Percentiles rank a stretch among this genome's conserved stretches.
These are phyloP conservation scores for Aporophyla nigra DNA, from an alignment of 2,888 invertebrate species.

Conservation along the genomic window DNA sequence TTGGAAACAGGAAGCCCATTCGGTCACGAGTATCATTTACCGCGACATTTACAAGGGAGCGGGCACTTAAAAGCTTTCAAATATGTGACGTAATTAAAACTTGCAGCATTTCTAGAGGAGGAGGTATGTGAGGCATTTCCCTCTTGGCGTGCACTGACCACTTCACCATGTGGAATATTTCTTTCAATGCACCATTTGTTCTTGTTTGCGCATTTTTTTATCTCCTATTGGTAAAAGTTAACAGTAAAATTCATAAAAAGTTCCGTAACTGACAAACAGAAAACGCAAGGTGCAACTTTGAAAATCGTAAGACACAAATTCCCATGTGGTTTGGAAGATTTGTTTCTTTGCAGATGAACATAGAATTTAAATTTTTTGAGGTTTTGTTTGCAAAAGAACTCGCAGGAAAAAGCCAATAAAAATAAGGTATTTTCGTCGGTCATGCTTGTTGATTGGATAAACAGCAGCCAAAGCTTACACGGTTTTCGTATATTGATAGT, in stretches of 20 bases:
- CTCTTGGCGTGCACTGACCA: conserved; percentile 28
- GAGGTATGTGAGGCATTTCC: conserved; percentile 53
- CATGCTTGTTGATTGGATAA: neutral
- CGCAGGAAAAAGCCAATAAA: no score
- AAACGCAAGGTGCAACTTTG: neutral
- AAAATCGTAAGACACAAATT: neutral
- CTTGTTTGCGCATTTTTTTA: neutral
- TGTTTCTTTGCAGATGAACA: neutral
- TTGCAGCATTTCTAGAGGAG: conserved; percentile 41
- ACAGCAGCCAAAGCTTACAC: neutral
- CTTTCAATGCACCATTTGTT: conserved; percentile 19
- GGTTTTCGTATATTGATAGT: conserved; percentile 2
- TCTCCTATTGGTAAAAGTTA: neutral
- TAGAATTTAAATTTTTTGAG: no score
- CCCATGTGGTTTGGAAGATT: neutral
- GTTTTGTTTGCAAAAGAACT: neutral
- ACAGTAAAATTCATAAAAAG: neutral
- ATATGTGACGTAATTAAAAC: conserved; percentile 58
- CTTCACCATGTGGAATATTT: conserved; percentile 20
- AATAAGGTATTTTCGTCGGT: neutral
- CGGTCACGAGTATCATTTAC: conserved; percentile 54
- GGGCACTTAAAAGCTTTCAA: conserved; percentile 55
- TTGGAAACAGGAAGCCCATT: conserved; percentile 51
- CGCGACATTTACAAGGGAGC: conserved; percentile 43
- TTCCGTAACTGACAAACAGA: neutral